Conservation (phyloP, 2,113 vertebrate species). For the Donacobius atricapilla region DNA sequence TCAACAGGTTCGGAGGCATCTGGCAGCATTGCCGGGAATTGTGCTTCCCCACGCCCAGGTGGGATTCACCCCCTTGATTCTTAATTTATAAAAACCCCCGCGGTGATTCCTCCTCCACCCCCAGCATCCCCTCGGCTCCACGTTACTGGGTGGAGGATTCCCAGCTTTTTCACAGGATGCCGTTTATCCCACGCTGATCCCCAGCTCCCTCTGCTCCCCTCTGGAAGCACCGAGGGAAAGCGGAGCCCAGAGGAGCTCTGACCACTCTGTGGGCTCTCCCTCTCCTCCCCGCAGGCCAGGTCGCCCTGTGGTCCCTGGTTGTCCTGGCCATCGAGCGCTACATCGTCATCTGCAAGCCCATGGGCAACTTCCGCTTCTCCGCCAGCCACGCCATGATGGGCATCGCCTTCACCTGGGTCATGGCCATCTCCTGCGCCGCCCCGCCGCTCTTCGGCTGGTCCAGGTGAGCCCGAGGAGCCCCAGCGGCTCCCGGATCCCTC, state of each 20-base stretch:
- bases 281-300: conserved; percentile 56
- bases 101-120: accelerated
- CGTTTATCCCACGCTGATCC: neutral
- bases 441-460: conserved; percentile 81
- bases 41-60: neutral
- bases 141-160: accelerated
- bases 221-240: neutral
- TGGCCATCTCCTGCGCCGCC: conserved; percentile 72
- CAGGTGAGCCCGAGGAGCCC: conserved; percentile 50
- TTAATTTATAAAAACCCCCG: neutral
- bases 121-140: neutral
- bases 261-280: neutral
- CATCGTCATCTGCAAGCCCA: conserved; percentile 81
- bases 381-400: conserved; percentile 71
- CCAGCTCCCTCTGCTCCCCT: neutral
- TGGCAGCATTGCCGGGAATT: neutral
- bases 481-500: neutral
- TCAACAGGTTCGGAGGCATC: conserved; percentile 13
- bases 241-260: neutral
- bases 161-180: neutral
- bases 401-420: conserved; percentile 77
- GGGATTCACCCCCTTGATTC: neutral
- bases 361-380: conserved; percentile 80
- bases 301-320: conserved; percentile 80
- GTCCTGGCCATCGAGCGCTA: conserved; percentile 81